Evolutionary conservation across 2,113 vertebrate genomes (phyloP).

Genomic region (Anolis carolinensis): DNA sequence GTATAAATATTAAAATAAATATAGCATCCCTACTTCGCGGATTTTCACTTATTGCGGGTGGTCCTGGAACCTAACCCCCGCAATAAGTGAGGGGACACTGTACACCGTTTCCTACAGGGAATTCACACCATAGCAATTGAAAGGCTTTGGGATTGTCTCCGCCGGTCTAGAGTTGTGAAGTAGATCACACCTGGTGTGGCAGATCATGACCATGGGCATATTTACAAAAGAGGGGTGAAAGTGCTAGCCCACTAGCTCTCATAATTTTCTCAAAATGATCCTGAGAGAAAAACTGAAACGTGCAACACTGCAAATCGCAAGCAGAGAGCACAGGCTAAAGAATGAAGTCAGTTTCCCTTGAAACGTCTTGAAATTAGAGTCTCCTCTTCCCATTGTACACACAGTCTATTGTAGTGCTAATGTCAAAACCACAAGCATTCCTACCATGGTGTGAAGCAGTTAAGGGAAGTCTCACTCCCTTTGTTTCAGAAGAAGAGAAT

Average conservation of each 20-base stretch:
- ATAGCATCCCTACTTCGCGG: too few species aligned
- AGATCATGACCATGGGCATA: not conserved
- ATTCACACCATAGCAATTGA: not conserved
- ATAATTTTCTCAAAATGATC: not conserved
- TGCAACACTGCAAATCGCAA: not conserved
- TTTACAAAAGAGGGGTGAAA: not conserved
- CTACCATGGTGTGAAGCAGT: too few species aligned
- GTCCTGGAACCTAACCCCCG: too few species aligned
- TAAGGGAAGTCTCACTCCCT: too few species aligned
- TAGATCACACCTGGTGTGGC: too few species aligned
- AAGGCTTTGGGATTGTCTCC: not conserved
- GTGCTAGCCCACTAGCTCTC: not conserved
- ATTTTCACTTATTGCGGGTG: too few species aligned
- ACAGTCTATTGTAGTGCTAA: too few species aligned
- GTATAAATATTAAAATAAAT: too few species aligned
- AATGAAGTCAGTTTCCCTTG: not conserved
- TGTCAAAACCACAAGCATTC: too few species aligned
- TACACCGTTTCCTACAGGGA: not conserved
- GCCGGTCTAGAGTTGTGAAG: not conserved
- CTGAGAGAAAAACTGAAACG: not conserved
- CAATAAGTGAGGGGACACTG: too few species aligned
- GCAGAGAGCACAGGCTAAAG: not conserved
- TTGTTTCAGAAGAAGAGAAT: too few species aligned
- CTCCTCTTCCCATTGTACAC: not conserved
- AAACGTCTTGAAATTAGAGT: not conserved